These are phyloP conservation scores for Drosophila mayri DNA, from an alignment of 1,140 invertebrate species.

Conservation along the genomic window DNA sequence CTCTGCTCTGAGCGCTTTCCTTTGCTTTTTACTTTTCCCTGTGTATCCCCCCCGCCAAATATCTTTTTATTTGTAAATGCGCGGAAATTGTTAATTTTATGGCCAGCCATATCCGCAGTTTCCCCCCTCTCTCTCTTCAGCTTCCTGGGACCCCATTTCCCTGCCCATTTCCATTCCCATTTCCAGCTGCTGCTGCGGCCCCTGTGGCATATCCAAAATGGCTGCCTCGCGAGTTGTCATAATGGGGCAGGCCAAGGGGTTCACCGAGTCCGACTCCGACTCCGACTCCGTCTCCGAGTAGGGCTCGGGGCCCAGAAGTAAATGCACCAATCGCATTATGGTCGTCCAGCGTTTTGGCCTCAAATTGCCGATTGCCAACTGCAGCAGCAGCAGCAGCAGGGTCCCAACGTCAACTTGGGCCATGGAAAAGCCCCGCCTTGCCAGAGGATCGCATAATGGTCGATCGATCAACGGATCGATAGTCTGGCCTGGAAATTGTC, in stretches of 20 bases:
- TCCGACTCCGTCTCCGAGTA: background rate
- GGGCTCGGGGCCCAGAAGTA: slow-evolving; percentile 55
- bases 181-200: slow-evolving; percentile 14
- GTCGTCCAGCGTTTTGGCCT: slow-evolving; percentile 73
- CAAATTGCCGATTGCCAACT: slow-evolving; percentile 68
- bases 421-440: background rate
- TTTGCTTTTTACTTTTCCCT: background rate
- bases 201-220: slow-evolving; percentile 65
- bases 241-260: slow-evolving; percentile 1
- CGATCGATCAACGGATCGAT: slow-evolving; percentile 32
- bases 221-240: slow-evolving; percentile 45
- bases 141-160: slow-evolving; percentile 30
- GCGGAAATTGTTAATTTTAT: slow-evolving; percentile 82
- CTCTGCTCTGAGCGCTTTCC: background rate
- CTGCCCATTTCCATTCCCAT: slow-evolving; percentile 14
- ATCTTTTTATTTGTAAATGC: slow-evolving; percentile 68
- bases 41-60: background rate
- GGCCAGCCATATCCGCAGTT: slow-evolving; percentile 66
- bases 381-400: slow-evolving; percentile 33
- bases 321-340: slow-evolving; percentile 83
- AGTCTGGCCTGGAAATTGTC: slow-evolving; percentile 4
- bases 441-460: slow-evolving; percentile 41
- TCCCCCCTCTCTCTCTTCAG: background rate
- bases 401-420: slow-evolving; percentile 5
- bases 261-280: background rate